Conservation (phyloP, 2,888 invertebrate species). For the Herminia tarsipennalis region DNA sequence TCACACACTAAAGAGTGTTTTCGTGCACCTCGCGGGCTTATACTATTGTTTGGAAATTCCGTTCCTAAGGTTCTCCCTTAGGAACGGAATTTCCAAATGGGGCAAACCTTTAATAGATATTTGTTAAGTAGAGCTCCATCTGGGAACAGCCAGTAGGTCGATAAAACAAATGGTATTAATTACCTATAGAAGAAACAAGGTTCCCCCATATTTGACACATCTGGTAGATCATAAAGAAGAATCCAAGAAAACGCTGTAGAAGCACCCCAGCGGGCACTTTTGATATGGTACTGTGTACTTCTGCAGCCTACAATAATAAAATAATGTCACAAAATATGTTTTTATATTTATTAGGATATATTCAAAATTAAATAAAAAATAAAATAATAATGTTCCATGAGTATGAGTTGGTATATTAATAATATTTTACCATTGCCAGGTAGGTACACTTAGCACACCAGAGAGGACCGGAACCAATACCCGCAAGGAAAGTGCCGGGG, state of each 20-base stretch:
- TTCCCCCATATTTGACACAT: slow-evolving; percentile 90
- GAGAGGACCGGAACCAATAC: slow-evolving; percentile 87
- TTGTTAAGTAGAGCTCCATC: too few species aligned
- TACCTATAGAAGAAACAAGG: slow-evolving; percentile 87
- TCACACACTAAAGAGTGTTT: too few species aligned
- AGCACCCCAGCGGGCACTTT: slow-evolving; percentile 83
- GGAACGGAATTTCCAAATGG: too few species aligned
- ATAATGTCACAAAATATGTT: neutral
- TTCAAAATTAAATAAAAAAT: too few species aligned
- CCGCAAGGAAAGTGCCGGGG: slow-evolving; percentile 87
- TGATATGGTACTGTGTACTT: slow-evolving; percentile 84
- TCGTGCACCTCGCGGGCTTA: too few species aligned
- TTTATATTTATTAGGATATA: too few species aligned
- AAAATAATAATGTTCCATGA: too few species aligned
- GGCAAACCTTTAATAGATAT: too few species aligned
- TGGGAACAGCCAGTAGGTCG: neutral
- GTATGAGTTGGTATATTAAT: too few species aligned
- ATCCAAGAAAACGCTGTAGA: slow-evolving; percentile 88
- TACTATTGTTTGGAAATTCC: too few species aligned
- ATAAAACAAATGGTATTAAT: slow-evolving; percentile 9
- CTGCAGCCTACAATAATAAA: slow-evolving; percentile 73
- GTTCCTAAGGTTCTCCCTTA: too few species aligned
- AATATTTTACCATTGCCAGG: slow-evolving; percentile 52
- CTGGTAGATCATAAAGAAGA: slow-evolving; percentile 91
- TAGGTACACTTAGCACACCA: slow-evolving; percentile 91